Base-by-base conservation (phyloP, 2,113 vertebrate genomes). In the Psittacula cyanocephala region DNA sequence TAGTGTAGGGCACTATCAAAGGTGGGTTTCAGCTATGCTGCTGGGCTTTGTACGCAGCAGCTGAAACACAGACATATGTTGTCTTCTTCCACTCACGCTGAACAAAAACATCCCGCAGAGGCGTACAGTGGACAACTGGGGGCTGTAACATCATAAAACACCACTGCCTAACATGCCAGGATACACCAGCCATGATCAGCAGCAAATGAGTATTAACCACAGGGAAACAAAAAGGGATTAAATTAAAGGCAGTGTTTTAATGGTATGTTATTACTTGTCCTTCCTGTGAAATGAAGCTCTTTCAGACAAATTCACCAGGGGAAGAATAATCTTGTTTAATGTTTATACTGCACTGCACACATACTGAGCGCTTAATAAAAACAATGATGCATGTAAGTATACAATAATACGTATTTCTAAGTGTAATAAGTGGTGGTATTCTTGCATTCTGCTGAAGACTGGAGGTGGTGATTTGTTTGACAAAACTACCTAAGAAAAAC, bases 311-410 rank as follows among this genome's bases (percentile, higher is more conserved):
- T 71, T 71, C 82, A 83, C 39, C 39, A 59, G 19, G 37, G 59
- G 63, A 93, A 81, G 49, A 91, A 93, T 88, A 88, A 86, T 81
- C 81, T 84, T 81, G 65, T 92, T 92, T 86, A 89, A 91, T 74
- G 63, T 78, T 95, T 85, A 75, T 59, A 69, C 37, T 89, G 53
- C 77, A 85, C 67, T 85, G 63, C 87, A 76, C 65, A 53, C 83
- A 81, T 25, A 93, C 63, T 11, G 68, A 91, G 53, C 63, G 25
- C 89, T 89, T 91, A 85, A 92, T 77, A 87, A 84, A 93, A 95
- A 95, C 71, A 91, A 65, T 44, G n/a, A 91, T 64, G 35, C 60
- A 83, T 25, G 39, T 44, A 68, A 81, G 46, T 24, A 89, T 27
- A 76, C 44, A 68, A 47, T 60, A 83, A 83, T 59, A 80, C 17